Conservation (phyloP, 2,113 vertebrate species). For the Microtus pennsylvanicus region DNA sequence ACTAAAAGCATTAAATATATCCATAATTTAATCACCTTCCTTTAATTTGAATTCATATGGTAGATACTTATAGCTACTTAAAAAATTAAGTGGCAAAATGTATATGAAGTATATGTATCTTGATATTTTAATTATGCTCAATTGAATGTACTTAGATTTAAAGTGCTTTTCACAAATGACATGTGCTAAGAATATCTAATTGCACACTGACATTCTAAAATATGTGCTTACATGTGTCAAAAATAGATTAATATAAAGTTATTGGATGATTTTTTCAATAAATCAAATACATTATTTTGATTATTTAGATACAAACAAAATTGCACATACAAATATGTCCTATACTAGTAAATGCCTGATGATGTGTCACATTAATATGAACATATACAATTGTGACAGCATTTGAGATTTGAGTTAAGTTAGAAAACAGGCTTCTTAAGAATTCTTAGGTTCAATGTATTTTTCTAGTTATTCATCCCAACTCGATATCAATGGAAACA, state of each 20-base stretch:
- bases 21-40: conserved; percentile 75
- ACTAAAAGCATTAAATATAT: conserved; percentile 74
- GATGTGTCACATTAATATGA: conserved; percentile 36
- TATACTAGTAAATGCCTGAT: conserved; percentile 48
- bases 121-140: conserved; percentile 84
- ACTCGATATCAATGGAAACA: conserved; percentile 14
- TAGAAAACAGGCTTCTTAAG: conserved; percentile 56
- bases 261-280: conserved; percentile 59
- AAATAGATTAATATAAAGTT: conserved; percentile 80
- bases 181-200: conserved; percentile 84
- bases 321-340: conserved; percentile 40
- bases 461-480: conserved; percentile 48
- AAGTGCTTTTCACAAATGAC: conserved; percentile 83
- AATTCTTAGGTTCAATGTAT: background rate
- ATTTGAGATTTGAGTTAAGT: conserved; percentile 34
- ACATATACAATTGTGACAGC: background rate
- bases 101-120: conserved; percentile 83
- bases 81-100: conserved; percentile 83
- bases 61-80: conserved; percentile 81
- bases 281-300: conserved; percentile 73
- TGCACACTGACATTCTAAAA: conserved; percentile 80
- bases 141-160: conserved; percentile 81
- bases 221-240: conserved; percentile 78
- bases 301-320: conserved; percentile 72
- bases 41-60: conserved; percentile 81